Evolutionary conservation across 2,888 invertebrate genomes (phyloP), one percentile per base, ranked within the genome.

Genomic region (Tholera decimalis): DNA sequence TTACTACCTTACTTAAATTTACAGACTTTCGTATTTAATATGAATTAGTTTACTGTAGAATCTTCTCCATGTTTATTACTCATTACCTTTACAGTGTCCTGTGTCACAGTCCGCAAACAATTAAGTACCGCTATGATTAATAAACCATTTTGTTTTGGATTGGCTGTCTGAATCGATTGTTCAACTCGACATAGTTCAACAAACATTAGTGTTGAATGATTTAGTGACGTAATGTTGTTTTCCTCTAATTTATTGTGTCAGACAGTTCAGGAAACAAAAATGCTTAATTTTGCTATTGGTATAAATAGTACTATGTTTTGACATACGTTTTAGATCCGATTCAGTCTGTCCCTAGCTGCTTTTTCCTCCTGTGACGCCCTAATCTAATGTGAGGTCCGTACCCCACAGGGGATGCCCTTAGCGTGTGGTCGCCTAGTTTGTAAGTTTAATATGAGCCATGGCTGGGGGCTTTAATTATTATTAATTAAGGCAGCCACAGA

Each of bases 121-220:
- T 55, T 28, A 58, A 33, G 20, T 43, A 61, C 37, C n/a, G 11
- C 35, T 30, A 51, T 64, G 58, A 77, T 53, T 53, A 56, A 64
- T 77, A 53, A 53, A 54, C 47, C 41, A 39, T 60, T 54, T 50
- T 57, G 73, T 77, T n/a, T 73, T 60, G 13, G 24, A 47, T 59
- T 35, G 28, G 39, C 43, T 47, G 55, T 63, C 59, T 59, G 39
- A 54, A 60, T 57, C 59, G 44, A 59, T 72, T 73, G 59, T 60
- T 49, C 30, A 18, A 44, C 53, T 57, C 30, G n/a, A 58, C n/a
- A n/a, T 57, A 55, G 49, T 26, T 47, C 41, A 71, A 71, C 43
- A 71, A 73, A 63, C 64, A 74, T 39, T 22, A 37, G 33, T 60
- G 44, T 59, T 64, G 44, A 78, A 57, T 78, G 59, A 65, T 57